A percentile compares a stretch with the other conserved stretches of the same genome.
Evolutionary conservation across 1,140 invertebrate genomes (phyloP).

Genomic region (Nephotettix cincticeps): DNA sequence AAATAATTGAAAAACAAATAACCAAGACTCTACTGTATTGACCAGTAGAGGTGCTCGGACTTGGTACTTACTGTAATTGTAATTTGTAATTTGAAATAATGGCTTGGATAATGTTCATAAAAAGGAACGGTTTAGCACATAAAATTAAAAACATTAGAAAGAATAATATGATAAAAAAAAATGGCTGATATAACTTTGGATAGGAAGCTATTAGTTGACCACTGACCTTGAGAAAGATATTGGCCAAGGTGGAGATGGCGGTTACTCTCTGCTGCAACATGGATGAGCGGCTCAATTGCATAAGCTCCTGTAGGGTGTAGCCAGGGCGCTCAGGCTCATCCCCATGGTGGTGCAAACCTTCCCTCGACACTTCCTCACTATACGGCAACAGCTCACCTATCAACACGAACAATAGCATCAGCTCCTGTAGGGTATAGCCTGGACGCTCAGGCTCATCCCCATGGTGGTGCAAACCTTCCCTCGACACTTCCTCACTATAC

Average conservation of each 20-base stretch:
- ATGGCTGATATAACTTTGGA: no score
- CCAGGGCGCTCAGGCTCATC: constrained; percentile 87
- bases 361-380: constrained; percentile 56
- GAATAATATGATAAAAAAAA: no score
- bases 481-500: background rate
- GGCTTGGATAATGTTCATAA: no score
- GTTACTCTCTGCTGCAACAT: constrained; percentile 74
- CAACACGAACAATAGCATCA: constrained; percentile 39
- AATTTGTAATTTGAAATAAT: no score
- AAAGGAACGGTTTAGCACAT: no score
- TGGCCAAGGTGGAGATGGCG: constrained; percentile 73
- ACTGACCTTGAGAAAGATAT: constrained; percentile 70
- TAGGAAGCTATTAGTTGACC: background rate
- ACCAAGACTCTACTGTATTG: no score
- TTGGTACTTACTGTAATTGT: no score
- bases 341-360: constrained; percentile 84
- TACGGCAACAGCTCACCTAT: constrained; percentile 69
- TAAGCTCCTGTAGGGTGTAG: constrained; percentile 83
- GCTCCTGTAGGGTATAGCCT: constrained; percentile 52
- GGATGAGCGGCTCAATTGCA: constrained; percentile 68
- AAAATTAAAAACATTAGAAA: no score
- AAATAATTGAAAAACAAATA: no score
- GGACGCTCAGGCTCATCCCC: constrained; percentile 60
- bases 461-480: constrained; percentile 78
- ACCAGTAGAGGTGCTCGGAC: no score